phyloP scores from a whole-genome alignment of 2,888 invertebrate genomes.

The Mamestra brassicae region DNA sequence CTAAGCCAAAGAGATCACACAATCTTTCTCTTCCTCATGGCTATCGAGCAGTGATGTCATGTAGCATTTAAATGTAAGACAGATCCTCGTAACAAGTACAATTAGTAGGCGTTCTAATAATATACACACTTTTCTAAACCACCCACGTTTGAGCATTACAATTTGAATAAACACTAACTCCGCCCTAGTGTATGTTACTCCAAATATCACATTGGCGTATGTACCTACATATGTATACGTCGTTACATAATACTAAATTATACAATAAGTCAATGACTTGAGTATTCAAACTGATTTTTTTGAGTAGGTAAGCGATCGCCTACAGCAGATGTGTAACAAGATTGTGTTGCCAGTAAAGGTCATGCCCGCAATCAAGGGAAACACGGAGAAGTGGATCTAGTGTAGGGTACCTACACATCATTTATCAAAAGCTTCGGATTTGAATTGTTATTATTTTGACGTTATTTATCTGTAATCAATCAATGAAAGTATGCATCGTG shows the following conservation, averaged over 20 bases:
- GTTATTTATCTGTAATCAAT: conserved; percentile 60
- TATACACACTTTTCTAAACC: conserved; percentile 35
- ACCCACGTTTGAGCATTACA: conserved; percentile 45
- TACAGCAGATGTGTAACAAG: conserved; percentile 55
- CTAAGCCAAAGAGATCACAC: conserved; percentile 68
- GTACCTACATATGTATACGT: conserved; percentile 13
- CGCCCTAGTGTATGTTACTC: conserved; percentile 39
- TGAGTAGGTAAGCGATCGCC: conserved; percentile 40
- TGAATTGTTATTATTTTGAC: conserved; percentile 57
- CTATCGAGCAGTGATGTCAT: conserved; percentile 59
- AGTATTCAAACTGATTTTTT: conserved; percentile 40
- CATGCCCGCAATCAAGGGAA: conserved; percentile 54
- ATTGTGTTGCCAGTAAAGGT: conserved; percentile 57
- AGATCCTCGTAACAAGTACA: conserved; percentile 50
- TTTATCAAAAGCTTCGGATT: conserved; percentile 66
- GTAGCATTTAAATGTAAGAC: conserved; percentile 61
- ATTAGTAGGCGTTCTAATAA: conserved; percentile 55
- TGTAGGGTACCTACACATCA: conserved; percentile 57
- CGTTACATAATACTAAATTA: conserved; percentile 52
- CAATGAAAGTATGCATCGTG: conserved; percentile 21
- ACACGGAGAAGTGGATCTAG: conserved; percentile 27
- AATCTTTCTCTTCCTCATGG: conserved; percentile 71
- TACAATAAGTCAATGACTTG: conserved; percentile 31
- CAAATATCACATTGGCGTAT: conserved; percentile 29
- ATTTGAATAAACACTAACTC: conserved; percentile 41